A percentile compares a stretch with the other conserved stretches of the same genome.
Conservation (phyloP, 2,888 invertebrate genomes). For the Prostheceraeus crozeri region DNA sequence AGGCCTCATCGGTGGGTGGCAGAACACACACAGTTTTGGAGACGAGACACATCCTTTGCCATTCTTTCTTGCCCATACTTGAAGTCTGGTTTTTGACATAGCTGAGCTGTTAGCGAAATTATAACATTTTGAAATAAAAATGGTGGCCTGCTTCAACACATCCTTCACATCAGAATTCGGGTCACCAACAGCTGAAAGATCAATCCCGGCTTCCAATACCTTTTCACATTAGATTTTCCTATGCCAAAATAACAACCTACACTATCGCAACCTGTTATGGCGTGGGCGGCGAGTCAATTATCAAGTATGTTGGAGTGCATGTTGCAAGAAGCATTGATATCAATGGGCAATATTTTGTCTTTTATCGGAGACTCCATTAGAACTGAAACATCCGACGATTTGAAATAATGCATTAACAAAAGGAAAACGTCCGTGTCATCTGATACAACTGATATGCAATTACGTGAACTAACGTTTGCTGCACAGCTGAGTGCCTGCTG, state of each 20-base stretch:
- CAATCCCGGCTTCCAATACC: no score
- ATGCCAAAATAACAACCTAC: constrained; percentile 3
- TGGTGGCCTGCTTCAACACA: constrained; percentile 18
- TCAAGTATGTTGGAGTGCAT: not conserved
- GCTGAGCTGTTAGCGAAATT: not conserved
- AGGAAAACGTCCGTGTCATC: constrained; percentile 11
- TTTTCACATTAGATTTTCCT: not conserved
- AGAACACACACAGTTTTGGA: no score
- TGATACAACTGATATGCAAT: constrained; percentile 4
- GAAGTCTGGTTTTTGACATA: not conserved
- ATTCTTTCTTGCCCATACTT: not conserved
- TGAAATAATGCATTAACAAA: constrained; percentile 9
- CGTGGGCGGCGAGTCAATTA: constrained; percentile 9
- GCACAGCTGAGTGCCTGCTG: constrained; percentile 34
- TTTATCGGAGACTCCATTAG: not conserved
- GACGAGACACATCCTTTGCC: no score
- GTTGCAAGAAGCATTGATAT: not conserved
- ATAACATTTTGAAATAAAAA: constrained; percentile 11
- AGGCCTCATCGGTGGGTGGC: no score
- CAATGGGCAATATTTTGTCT: not conserved
- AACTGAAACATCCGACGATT: not conserved
- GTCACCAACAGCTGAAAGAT: no score
- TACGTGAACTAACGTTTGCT: not conserved
- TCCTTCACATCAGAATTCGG: no score
- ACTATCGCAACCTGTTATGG: constrained; percentile 2